Evolutionary conservation across 2,888 invertebrate species (phyloP).

Genomic region (Alloplasta piceator): DNA sequence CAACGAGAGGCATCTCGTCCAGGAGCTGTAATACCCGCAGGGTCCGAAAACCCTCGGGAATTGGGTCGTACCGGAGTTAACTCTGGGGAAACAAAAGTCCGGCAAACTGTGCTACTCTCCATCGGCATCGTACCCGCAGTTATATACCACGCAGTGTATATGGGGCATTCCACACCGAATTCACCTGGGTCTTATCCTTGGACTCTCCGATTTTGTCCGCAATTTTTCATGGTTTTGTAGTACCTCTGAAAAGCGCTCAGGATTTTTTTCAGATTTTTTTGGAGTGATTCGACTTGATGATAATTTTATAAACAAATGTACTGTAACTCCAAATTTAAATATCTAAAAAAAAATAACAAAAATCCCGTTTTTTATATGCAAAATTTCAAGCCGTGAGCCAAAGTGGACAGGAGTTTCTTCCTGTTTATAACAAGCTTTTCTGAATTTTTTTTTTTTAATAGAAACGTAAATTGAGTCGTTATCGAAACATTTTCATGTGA

Average conservation of each 20-base stretch:
- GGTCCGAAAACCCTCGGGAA: conserved; percentile 56
- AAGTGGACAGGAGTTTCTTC: too few relatives aligned
- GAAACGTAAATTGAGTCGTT: too few relatives aligned
- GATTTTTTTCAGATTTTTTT: too few relatives aligned
- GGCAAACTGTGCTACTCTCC: conserved; percentile 36
- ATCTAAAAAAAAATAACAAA: too few relatives aligned
- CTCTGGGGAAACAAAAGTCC: conserved; percentile 51
- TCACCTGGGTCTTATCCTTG: too few relatives aligned
- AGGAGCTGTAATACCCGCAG: conserved; percentile 29
- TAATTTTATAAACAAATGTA: background rate
- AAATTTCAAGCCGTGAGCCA: too few relatives aligned
- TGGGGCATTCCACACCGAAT: background rate
- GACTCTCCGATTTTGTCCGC: background rate
- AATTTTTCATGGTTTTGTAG: background rate
- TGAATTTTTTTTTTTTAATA: too few relatives aligned
- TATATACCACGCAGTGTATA: conserved; percentile 2
- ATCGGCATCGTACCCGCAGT: conserved; percentile 10
- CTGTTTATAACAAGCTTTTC: too few relatives aligned
- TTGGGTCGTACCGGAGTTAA: conserved; percentile 58
- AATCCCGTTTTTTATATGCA: too few relatives aligned
- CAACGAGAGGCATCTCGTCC: conserved; percentile 53
- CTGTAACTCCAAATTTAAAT: background rate
- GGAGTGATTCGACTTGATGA: too few relatives aligned
- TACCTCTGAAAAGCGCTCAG: too few relatives aligned
- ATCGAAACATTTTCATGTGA: too few relatives aligned